A percentile compares a stretch with the other conserved stretches of the same genome.
These are phyloP conservation scores for Drosophila auraria DNA, from an alignment of 1,140 invertebrate species.

Conservation along the genomic window DNA sequence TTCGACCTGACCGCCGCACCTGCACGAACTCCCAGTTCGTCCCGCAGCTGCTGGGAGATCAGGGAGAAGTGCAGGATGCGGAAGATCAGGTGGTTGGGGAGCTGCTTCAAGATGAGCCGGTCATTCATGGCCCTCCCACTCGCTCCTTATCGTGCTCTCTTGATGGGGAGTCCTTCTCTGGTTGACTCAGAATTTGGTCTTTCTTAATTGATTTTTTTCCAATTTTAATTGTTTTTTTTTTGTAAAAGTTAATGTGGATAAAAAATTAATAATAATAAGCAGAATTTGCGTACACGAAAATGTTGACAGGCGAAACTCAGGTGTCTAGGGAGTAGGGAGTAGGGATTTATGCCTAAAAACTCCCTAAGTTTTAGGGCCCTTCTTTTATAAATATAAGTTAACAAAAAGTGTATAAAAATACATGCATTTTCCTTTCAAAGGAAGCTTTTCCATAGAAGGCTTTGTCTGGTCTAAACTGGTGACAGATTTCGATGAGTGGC, in stretches of 20 bases:
- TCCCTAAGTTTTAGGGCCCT: not conserved
- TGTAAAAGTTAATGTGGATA: constrained; percentile 13
- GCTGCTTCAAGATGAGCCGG: constrained; percentile 45
- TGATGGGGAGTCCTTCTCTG: not conserved
- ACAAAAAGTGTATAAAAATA: not conserved
- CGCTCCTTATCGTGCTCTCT: too few relatives aligned
- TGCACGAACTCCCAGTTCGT: constrained; percentile 40
- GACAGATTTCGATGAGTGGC: constrained; percentile 23
- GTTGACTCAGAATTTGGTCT: constrained; percentile 16
- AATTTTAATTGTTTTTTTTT: constrained; percentile 6
- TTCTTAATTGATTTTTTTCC: not conserved
- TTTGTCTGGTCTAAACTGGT: constrained; percentile 11
- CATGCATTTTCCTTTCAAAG: not conserved
- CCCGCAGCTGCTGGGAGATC: constrained; percentile 61
- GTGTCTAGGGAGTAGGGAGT: constrained; percentile 23
- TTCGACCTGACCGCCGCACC: not conserved
- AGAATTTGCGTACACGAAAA: constrained; percentile 36
- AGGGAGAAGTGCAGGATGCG: constrained; percentile 61
- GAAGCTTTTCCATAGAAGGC: not conserved
- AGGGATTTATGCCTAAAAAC: not conserved
- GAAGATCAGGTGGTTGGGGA: constrained; percentile 61
- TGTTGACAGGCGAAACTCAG: constrained; percentile 43
- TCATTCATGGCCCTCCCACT: constrained; percentile 42
- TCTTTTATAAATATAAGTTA: not conserved
- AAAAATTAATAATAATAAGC: constrained; percentile 25